A percentile compares a stretch with the other conserved stretches of the same genome.
phyloP scores from a whole-genome alignment of 2,113 vertebrate genomes.

The human (Homo sapiens) region GRCh38 chr20:21401501-21402000 shows the following conservation, averaged over 20 bases:
- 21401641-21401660: neutral
- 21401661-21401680: neutral
- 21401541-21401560: neutral
- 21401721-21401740: neutral
- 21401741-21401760: neutral
- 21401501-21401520: neutral
- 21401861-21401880: neutral
- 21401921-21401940: neutral
- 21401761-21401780: neutral
- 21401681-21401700: neutral
- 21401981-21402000: neutral
- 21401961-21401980: slow-evolving; percentile 4
- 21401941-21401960: slow-evolving; percentile 38
- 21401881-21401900: slow-evolving; percentile 7
- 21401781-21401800: neutral
- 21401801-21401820: slow-evolving; percentile 21
- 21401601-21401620: slow-evolving; percentile 31
- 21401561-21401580: neutral
- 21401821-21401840: slow-evolving; percentile 28
- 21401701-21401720: slow-evolving; percentile 20
- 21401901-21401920: slow-evolving; percentile 40
- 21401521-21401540: slow-evolving; percentile 39
- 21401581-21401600: slow-evolving; percentile 30
- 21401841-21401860: slow-evolving; percentile 6
- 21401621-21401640: neutral